These are phyloP conservation scores for Micromys minutus DNA, from an alignment of 2,113 vertebrate species.

Conservation along the genomic window DNA sequence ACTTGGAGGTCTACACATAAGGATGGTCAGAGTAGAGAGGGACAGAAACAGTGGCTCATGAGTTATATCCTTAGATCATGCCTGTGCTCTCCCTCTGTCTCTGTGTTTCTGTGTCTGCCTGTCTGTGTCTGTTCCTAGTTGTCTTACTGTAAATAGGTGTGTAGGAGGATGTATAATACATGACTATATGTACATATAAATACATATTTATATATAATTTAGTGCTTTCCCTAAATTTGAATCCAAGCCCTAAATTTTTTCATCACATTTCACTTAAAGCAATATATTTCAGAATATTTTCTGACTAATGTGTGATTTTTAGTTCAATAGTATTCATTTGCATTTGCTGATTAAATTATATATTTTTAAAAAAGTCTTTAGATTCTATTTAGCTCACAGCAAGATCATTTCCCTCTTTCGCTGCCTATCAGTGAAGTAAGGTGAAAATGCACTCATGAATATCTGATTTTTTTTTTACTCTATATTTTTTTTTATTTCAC, in stretches of 20 bases:
- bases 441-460: not conserved
- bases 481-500: no score
- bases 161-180: not conserved
- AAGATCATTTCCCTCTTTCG: not conserved
- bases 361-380: conserved; percentile 6
- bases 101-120: not conserved
- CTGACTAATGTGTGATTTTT: conserved; percentile 30
- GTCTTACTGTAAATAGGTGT: not conserved
- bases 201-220: not conserved
- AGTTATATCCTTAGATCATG: not conserved
- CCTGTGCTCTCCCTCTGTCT: not conserved
- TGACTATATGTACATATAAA: not conserved
- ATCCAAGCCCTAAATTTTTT: not conserved
- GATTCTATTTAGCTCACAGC: not conserved
- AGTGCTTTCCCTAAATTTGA: not conserved
- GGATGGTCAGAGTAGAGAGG: no score
- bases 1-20: no score
- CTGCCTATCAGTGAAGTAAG: not conserved
- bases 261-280: not conserved
- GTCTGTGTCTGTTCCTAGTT: not conserved
- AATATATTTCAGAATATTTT: not conserved
- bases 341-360: not conserved
- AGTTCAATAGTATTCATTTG: not conserved
- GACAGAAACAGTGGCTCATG: not conserved
- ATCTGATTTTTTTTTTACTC: not conserved